These are phyloP conservation scores for Hycleus cichorii DNA, from an alignment of 1,140 invertebrate species.

Conservation along the genomic window DNA sequence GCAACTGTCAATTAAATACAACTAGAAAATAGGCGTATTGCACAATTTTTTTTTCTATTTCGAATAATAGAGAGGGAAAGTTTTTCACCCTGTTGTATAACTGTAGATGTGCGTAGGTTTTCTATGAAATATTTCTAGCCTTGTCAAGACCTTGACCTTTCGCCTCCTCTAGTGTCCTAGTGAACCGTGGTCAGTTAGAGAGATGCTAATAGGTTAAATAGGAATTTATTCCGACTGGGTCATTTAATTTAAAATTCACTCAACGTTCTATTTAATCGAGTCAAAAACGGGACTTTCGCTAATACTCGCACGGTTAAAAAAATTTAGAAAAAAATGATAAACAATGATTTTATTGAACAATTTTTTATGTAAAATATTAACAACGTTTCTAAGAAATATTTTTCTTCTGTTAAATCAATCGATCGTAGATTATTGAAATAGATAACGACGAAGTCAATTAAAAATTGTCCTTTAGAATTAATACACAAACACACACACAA, in stretches of 20 bases:
- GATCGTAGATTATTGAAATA: too few relatives aligned
- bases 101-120: neutral
- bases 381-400: too few relatives aligned
- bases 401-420: too few relatives aligned
- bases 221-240: constrained; percentile 28
- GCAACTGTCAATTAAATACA: too few relatives aligned
- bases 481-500: too few relatives aligned
- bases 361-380: too few relatives aligned
- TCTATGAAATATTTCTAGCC: constrained; percentile 5
- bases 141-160: constrained; percentile 29
- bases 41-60: neutral
- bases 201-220: constrained; percentile 31
- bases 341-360: too few relatives aligned
- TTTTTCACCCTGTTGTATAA: neutral
- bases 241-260: constrained; percentile 28
- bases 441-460: too few relatives aligned
- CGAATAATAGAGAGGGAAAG: neutral
- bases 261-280: constrained; percentile 18
- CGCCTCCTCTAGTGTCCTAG: constrained; percentile 19
- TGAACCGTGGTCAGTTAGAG: constrained; percentile 27
- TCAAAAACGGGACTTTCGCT: constrained; percentile 11
- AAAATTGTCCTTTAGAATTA: too few relatives aligned
- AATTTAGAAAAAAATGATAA: too few relatives aligned
- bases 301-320: neutral
- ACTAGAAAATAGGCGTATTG: neutral